These are phyloP conservation scores for Aulostomus chinensis DNA, from an alignment of 2,797 vertebrate species.

Conservation along the genomic window DNA sequence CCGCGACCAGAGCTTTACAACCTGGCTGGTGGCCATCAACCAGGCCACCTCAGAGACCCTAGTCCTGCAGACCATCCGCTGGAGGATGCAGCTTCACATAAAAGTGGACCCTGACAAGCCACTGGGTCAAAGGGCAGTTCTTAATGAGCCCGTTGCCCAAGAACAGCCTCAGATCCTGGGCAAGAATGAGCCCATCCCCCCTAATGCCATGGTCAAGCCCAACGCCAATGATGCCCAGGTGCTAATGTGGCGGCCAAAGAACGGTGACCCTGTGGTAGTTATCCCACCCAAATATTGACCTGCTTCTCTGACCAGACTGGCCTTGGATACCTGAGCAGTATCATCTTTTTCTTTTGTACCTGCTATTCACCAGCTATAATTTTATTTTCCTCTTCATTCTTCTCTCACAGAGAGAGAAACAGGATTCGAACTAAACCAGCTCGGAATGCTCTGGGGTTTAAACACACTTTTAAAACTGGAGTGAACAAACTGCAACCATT, in stretches of 20 bases:
- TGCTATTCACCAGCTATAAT: slow-evolving; percentile 50
- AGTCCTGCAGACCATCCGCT: slow-evolving; percentile 92
- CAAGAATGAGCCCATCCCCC: slow-evolving; percentile 92
- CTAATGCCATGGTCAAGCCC: slow-evolving; percentile 95
- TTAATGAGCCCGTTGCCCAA: slow-evolving; percentile 88
- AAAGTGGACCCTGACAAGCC: slow-evolving; percentile 88
- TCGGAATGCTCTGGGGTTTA: slow-evolving; percentile 35
- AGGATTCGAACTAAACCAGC: slow-evolving; percentile 25
- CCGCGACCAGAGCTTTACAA: slow-evolving; percentile 97
- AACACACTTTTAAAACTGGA: slow-evolving; percentile 73
- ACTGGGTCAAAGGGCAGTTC: slow-evolving; percentile 88
- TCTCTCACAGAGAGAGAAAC: slow-evolving; percentile 22
- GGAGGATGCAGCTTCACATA: slow-evolving; percentile 95
- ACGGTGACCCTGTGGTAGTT: slow-evolving; percentile 88
- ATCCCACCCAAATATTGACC: slow-evolving; percentile 91
- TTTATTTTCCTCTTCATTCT: slow-evolving; percentile 27
- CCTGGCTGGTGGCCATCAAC: slow-evolving; percentile 97
- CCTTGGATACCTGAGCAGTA: slow-evolving; percentile 64
- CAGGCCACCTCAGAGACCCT: slow-evolving; percentile 87
- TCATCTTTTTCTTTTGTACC: slow-evolving; percentile 40
- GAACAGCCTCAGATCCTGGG: slow-evolving; percentile 91
- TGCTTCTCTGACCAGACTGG: slow-evolving; percentile 57
- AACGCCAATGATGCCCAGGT: slow-evolving; percentile 99
- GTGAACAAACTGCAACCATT: slow-evolving; percentile 85
- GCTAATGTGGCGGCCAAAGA: slow-evolving; percentile 98